Evolutionary conservation across 2,888 invertebrate species (phyloP).

Genomic region (Cryptus viduatorius): DNA sequence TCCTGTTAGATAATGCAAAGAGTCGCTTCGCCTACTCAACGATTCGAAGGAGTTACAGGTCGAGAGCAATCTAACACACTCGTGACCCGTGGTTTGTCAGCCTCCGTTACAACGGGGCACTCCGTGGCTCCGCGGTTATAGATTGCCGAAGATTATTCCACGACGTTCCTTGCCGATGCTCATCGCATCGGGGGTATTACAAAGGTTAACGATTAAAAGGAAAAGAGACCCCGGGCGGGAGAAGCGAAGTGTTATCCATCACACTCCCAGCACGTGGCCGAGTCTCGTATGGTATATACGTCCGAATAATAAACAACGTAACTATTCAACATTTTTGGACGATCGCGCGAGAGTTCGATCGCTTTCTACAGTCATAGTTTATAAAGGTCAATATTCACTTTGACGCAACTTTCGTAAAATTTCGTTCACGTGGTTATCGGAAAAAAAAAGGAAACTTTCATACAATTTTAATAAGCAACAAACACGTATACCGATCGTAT

Average conservation of each 20-base stretch:
- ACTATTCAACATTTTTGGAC: constrained; percentile 36
- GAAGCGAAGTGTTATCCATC: constrained; percentile 53
- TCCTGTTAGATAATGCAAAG: background rate
- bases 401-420: background rate
- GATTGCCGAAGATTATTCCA: constrained; percentile 46
- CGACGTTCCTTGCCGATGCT: constrained; percentile 25
- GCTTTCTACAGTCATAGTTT: constrained; percentile 5
- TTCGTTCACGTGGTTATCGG: background rate
- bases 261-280: constrained; percentile 49
- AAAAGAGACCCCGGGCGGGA: constrained; percentile 48
- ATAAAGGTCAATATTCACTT: constrained; percentile 7
- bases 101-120: background rate
- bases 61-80: background rate
- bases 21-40: background rate
- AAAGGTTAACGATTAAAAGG: constrained; percentile 58
- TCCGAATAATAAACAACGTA: constrained; percentile 36
- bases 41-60: constrained; percentile 2
- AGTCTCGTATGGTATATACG: constrained; percentile 31
- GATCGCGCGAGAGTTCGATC: constrained; percentile 39
- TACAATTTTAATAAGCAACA: no score
- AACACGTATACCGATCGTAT: no score
- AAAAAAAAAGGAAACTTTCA: no score
- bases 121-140: constrained; percentile 28
- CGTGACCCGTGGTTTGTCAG: background rate
- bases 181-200: constrained; percentile 38